Evolutionary conservation across 2,797 vertebrate genomes (phyloP).

Genomic region (Danio choprae): DNA sequence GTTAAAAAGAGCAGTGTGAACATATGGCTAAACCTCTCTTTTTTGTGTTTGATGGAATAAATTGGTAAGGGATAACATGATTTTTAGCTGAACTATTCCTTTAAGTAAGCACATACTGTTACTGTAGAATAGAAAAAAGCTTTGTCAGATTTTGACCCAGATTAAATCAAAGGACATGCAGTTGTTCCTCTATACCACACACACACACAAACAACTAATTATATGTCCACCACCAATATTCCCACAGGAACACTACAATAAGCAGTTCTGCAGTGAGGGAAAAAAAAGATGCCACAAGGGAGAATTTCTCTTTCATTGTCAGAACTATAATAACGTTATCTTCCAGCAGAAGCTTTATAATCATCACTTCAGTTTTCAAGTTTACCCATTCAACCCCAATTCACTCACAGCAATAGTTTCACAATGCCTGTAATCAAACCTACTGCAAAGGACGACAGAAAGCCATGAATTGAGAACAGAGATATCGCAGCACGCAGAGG

Average conservation of each 20-base stretch:
- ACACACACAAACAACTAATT: conserved; percentile 38
- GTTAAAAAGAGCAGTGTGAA: not conserved
- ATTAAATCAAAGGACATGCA: conserved; percentile 34
- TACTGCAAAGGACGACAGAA: conserved; percentile 23
- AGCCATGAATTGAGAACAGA: conserved; percentile 29
- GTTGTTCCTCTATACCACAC: not conserved
- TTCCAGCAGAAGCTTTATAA: conserved; percentile 60
- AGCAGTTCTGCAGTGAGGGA: not conserved
- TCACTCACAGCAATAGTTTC: conserved; percentile 53
- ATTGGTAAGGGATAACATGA: not conserved
- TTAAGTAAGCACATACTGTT: not conserved
- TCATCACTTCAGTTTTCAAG: conserved; percentile 64
- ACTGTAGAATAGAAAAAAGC: conserved; percentile 10
- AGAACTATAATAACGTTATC: conserved; percentile 15
- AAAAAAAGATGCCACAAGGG: not conserved
- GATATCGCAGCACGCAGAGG: not conserved
- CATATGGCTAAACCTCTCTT: not conserved
- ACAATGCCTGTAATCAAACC: conserved; percentile 62
- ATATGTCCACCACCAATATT: conserved; percentile 3
- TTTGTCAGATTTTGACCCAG: conserved; percentile 37
- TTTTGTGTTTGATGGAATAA: not conserved
- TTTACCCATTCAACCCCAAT: conserved; percentile 55
- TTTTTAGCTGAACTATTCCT: not conserved
- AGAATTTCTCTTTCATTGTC: conserved; percentile 9
- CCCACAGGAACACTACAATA: not conserved